Percentiles rank a stretch among this genome's conserved stretches.
Evolutionary conservation across 2,888 invertebrate genomes (phyloP).

Genomic region (Ichneumon xanthorius): DNA sequence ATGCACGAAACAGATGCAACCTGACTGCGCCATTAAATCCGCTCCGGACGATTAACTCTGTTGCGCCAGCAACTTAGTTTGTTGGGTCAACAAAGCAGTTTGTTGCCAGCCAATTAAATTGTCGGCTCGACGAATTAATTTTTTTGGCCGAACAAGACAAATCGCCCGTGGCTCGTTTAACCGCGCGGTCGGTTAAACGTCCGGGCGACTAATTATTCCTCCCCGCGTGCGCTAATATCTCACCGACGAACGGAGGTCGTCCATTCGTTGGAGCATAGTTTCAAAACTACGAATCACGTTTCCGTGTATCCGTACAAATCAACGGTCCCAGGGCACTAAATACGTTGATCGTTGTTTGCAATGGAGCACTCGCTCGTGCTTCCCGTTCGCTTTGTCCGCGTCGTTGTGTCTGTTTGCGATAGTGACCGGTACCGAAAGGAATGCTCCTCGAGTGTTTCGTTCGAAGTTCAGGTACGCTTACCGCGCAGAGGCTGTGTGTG

Average conservation of each 20-base stretch:
- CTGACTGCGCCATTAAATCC: neutral
- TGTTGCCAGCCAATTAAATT: neutral
- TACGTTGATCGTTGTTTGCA: neutral
- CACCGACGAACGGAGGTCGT: neutral
- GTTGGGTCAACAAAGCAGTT: neutral
- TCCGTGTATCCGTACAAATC: neutral
- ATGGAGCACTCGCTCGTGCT: neutral
- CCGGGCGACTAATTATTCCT: neutral
- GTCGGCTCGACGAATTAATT: neutral
- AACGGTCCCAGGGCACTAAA: neutral
- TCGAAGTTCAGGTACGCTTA: slow-evolving; percentile 50
- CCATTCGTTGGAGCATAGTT: neutral
- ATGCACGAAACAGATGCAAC: neutral
- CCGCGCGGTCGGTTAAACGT: neutral
- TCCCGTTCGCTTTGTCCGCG: neutral
- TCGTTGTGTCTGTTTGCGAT: slow-evolving; percentile 32
- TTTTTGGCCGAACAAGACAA: neutral
- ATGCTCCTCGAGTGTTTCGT: slow-evolving; percentile 39
- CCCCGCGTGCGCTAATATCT: neutral
- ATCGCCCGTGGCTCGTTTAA: neutral
- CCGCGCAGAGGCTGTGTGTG: neutral
- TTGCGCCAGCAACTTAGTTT: neutral
- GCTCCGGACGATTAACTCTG: neutral
- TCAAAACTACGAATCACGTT: neutral
- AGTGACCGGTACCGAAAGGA: slow-evolving; percentile 48